These are phyloP conservation scores for Macrophya alboannulata DNA, from an alignment of 2,888 invertebrate genomes.

Conservation along the genomic window DNA sequence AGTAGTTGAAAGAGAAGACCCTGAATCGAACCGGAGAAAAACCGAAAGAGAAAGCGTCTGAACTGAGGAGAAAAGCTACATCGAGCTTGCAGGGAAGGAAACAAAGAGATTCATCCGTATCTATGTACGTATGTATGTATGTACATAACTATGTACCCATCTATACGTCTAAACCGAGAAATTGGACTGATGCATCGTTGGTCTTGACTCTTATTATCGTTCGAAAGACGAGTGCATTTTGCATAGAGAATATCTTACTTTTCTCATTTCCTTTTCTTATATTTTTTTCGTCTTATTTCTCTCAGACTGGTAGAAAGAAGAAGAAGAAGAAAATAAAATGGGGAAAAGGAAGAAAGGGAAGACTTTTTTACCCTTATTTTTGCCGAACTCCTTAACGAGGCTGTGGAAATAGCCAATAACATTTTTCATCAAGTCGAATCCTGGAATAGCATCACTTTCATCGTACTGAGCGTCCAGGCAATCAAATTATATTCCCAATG, in stretches of 20 bases:
- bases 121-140: background rate
- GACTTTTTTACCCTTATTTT: background rate
- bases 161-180: slow-evolving; percentile 56
- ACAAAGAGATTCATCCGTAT: slow-evolving; percentile 57
- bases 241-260: background rate
- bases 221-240: background rate
- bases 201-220: background rate
- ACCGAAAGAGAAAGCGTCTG: background rate
- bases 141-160: no score
- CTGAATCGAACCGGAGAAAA: slow-evolving; percentile 30
- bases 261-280: background rate
- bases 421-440: slow-evolving; percentile 73
- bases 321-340: background rate
- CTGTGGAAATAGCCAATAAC: slow-evolving; percentile 70
- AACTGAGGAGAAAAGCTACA: slow-evolving; percentile 51
- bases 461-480: slow-evolving; percentile 70
- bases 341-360: background rate
- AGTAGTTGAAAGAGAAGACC: background rate
- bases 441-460: slow-evolving; percentile 70
- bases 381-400: slow-evolving; percentile 8
- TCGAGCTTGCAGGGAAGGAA: slow-evolving; percentile 61
- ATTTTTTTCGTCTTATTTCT: background rate
- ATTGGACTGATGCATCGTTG: slow-evolving; percentile 66
- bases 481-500: slow-evolving; percentile 78
- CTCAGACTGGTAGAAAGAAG: background rate